Base-by-base conservation (phyloP, 2,797 vertebrate genomes). In the Sebastes nivosus region DNA sequence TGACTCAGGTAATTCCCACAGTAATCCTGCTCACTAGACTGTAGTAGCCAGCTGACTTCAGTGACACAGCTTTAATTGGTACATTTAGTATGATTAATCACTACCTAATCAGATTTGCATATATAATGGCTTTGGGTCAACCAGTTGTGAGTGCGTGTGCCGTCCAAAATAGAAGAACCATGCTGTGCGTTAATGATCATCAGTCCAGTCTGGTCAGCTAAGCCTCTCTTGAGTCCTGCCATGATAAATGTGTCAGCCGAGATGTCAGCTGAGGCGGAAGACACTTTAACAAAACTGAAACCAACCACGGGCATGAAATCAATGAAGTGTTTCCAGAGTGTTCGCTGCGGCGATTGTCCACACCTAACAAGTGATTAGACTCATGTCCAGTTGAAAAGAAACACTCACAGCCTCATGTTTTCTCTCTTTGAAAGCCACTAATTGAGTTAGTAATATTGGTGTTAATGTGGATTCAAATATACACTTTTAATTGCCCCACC, bases 1-100 rank as follows among this genome's bases (percentile, higher is more conserved):
- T 34, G 59, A 79, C 30, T 85, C 67, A 54, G 69, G 34, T 75
- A 38, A 34, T 6, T 55, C 25, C 64, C 20, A 9, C 66, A 54
- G 36, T 81, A 59, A 85, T 72, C 66, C 52, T 74, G 61, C 52
- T 75, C 42, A 79, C 24, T 60, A 27, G 70, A 67, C 58, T 72
- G 67, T 12, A 59, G 66, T 52, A 50, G 30, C 36, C 4, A 60
- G 22, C 50, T 65, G 84, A 87, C 82, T 85, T 46, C 83, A 25
- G 20, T 72, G 87, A 74, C 86, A 72, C 55, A 34, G 71, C 75
- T 52, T n/a, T 89, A 89, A 91, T 85, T 88, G 73, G 63, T 74
- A 80, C 58, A 76, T 89, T 87, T 82, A 85, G 63, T 76, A 61
- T 84, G 86, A 91, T 89, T 88, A 85, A 91, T 91, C 59, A n/a